Conservation (phyloP, 2,888 invertebrate genomes). For the Clunio marinus region DNA sequence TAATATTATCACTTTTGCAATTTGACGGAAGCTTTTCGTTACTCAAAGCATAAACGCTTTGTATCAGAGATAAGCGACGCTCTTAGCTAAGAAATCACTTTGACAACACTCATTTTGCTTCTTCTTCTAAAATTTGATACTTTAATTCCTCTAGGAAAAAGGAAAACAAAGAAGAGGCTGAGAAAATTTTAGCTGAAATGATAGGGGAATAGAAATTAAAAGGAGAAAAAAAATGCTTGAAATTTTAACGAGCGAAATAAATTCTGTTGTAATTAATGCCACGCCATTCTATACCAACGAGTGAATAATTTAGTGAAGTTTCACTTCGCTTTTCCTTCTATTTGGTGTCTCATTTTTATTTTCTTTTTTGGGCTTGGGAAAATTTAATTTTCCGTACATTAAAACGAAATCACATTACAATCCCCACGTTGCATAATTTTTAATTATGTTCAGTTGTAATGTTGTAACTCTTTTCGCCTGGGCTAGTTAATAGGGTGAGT, state of each 20-base stretch:
- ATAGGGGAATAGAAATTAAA: neutral
- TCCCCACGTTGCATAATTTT: constrained; percentile 21
- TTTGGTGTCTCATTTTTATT: neutral
- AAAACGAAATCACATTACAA: constrained; percentile 26
- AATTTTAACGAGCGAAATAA: constrained; percentile 33
- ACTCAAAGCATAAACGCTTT: neutral
- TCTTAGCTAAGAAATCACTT: neutral
- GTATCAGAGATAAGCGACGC: neutral
- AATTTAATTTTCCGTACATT: neutral
- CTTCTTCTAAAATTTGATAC: neutral
- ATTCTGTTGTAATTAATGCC: constrained; percentile 30
- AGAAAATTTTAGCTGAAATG: neutral
- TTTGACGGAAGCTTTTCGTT: constrained; percentile 7
- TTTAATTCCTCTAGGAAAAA: neutral
- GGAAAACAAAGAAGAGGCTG: neutral
- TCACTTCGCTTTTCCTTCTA: neutral
- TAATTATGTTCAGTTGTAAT: constrained; percentile 24
- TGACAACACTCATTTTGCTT: neutral
- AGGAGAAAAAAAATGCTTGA: constrained; percentile 13
- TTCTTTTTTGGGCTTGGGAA: neutral
- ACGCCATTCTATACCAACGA: neutral
- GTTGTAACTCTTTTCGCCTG: neutral
- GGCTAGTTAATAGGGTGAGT: too few relatives aligned
- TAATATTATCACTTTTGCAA: neutral
- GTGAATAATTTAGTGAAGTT: neutral